Conservation (phyloP, 2,888 invertebrate genomes). For the Encarsia formosa region DNA sequence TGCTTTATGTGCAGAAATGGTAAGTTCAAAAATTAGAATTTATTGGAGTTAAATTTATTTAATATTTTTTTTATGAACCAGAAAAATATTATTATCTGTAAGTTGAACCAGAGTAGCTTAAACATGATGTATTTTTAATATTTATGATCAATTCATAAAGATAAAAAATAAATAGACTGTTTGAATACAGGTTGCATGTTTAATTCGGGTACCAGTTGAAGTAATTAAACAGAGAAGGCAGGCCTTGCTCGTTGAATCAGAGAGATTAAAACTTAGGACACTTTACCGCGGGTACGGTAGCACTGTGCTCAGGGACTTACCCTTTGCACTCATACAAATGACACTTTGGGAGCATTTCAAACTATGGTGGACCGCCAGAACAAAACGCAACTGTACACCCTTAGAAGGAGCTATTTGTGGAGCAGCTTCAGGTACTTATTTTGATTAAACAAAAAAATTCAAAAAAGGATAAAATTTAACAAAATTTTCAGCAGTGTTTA, state of each 20-base stretch:
- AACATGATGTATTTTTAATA: neutral
- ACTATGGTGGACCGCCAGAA: slow-evolving; percentile 51
- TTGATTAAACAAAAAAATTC: too few species aligned
- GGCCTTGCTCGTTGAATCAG: slow-evolving; percentile 54
- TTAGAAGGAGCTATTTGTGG: slow-evolving; percentile 82
- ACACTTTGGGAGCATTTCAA: slow-evolving; percentile 94
- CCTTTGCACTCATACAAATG: slow-evolving; percentile 93
- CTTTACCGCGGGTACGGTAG: slow-evolving; percentile 75
- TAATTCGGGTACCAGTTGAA: slow-evolving; percentile 92
- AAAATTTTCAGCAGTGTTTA: too few species aligned
- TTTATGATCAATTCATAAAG: neutral
- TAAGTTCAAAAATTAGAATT: too few species aligned
- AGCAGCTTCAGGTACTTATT: slow-evolving; percentile 71
- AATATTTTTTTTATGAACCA: neutral
- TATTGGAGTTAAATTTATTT: too few species aligned
- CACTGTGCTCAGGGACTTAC: slow-evolving; percentile 78
- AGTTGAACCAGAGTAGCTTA: neutral
- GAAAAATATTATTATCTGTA: neutral
- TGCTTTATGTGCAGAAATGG: slow-evolving; percentile 83
- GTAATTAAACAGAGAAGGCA: slow-evolving; percentile 94
- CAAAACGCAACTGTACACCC: slow-evolving; percentile 53
- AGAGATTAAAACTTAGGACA: slow-evolving; percentile 43
- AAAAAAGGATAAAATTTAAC: too few species aligned
- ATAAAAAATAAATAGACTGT: slow-evolving; percentile 9
- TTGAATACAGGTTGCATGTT: slow-evolving; percentile 75